Conservation (phyloP, 2,888 invertebrate species). For the Bombyx huttoni region DNA sequence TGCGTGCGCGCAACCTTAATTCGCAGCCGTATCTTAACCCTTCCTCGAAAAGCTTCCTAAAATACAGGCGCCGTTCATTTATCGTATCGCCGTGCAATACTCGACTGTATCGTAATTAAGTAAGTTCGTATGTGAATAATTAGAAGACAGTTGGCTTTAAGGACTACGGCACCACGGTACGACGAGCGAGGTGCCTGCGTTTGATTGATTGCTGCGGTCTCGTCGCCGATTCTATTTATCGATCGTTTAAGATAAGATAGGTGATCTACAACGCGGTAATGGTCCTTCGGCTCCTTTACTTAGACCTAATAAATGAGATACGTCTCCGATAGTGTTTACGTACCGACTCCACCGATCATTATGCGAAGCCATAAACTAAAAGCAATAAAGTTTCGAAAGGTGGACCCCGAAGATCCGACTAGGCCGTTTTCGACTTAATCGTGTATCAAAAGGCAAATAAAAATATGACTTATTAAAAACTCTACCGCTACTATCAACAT, state of each 20-base stretch:
- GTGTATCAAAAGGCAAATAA: constrained; percentile 19
- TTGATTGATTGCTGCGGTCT: constrained; percentile 37
- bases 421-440: neutral
- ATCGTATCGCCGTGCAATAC: constrained; percentile 24
- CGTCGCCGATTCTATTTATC: neutral
- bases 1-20: constrained; percentile 42
- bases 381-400: constrained; percentile 1
- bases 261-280: neutral
- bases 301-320: neutral
- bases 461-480: constrained; percentile 44
- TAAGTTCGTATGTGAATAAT: constrained; percentile 27
- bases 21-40: constrained; percentile 38
- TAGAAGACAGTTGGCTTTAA: constrained; percentile 30
- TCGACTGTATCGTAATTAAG: constrained; percentile 26
- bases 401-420: neutral
- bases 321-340: neutral
- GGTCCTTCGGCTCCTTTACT: neutral
- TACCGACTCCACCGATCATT: neutral
- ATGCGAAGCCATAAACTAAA: neutral
- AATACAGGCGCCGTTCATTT: constrained; percentile 56
- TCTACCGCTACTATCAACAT: constrained; percentile 48
- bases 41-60: constrained; percentile 67
- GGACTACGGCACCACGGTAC: constrained; percentile 56
- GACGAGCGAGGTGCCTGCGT: constrained; percentile 62
- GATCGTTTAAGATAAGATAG: neutral